Percentiles rank a stretch among this genome's conserved stretches.
These are phyloP conservation scores for Drosophila ambigua DNA, from an alignment of 1,140 invertebrate genomes.

Conservation along the genomic window DNA sequence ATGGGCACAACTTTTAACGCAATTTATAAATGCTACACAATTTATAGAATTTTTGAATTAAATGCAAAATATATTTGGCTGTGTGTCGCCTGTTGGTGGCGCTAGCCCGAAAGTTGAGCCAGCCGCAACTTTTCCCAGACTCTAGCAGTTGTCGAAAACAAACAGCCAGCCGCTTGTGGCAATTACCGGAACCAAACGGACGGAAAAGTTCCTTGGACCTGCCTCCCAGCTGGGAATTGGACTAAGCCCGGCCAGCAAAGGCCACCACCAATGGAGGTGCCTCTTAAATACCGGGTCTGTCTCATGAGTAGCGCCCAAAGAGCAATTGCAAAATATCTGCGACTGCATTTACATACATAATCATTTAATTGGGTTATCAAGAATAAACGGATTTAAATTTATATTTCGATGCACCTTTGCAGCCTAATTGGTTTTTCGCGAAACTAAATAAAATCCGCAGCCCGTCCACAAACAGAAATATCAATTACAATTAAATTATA, in stretches of 20 bases:
- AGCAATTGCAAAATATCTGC: constrained; percentile 56
- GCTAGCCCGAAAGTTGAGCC: constrained; percentile 59
- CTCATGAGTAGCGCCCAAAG: constrained; percentile 3
- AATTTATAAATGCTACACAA: constrained; percentile 77
- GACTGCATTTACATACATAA: constrained; percentile 70
- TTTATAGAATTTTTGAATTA: constrained; percentile 81
- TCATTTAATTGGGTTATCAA: constrained; percentile 63
- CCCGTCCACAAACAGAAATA: constrained; percentile 39
- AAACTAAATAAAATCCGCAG: constrained; percentile 21
- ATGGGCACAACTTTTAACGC: constrained; percentile 73
- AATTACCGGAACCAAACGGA: constrained; percentile 61
- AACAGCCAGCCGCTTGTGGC: constrained; percentile 62
- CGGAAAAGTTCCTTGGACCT: constrained; percentile 47
- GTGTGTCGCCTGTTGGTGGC: constrained; percentile 18
- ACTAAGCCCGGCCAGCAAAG: neutral
- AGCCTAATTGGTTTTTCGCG: constrained; percentile 58
- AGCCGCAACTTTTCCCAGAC: constrained; percentile 28
- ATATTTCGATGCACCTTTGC: constrained; percentile 30
- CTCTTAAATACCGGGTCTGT: constrained; percentile 23
- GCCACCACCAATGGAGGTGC: neutral
- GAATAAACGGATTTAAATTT: constrained; percentile 53
- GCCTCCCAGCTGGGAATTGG: constrained; percentile 19
- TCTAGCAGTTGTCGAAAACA: constrained; percentile 47
- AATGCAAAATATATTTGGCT: constrained; percentile 51
- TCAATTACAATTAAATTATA: constrained; percentile 58